A percentile compares a stretch with the other conserved stretches of the same genome.
These are phyloP conservation scores for Benitochromis conjunctus DNA, from an alignment of 2,113 vertebrate genomes.

Conservation along the genomic window DNA sequence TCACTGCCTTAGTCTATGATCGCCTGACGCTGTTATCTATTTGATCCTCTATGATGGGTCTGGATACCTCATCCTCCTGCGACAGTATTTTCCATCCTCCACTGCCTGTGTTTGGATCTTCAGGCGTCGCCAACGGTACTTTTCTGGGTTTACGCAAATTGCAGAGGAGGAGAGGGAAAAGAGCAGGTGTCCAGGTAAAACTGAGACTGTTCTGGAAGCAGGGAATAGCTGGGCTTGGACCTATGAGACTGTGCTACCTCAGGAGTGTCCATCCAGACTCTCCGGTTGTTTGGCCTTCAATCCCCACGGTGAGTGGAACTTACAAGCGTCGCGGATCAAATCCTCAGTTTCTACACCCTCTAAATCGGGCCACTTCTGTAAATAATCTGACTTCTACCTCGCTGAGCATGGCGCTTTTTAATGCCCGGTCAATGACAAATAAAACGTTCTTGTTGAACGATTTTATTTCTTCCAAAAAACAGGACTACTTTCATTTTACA, in stretches of 20 bases:
- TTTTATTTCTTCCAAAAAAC: neutral
- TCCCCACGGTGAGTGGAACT: neutral
- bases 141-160: neutral
- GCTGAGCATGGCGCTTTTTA: neutral
- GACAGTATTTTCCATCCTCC: neutral
- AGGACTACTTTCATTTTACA: neutral
- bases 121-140: neutral
- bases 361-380: neutral
- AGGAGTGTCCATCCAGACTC: neutral
- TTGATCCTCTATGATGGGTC: neutral
- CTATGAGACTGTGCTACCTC: neutral
- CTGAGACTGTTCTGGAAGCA: fast-evolving
- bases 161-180: neutral
- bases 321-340: neutral
- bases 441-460: neutral
- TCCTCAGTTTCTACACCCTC: neutral
- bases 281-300: neutral
- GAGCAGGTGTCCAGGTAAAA: fast-evolving
- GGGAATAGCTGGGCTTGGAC: neutral
- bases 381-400: neutral
- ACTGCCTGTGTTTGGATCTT: neutral
- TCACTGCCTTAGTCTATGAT: neutral
- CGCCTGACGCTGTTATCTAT: neutral
- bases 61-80: neutral
- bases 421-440: neutral